These are phyloP conservation scores for Nebria salina DNA, from an alignment of 2,888 invertebrate species.

Conservation along the genomic window DNA sequence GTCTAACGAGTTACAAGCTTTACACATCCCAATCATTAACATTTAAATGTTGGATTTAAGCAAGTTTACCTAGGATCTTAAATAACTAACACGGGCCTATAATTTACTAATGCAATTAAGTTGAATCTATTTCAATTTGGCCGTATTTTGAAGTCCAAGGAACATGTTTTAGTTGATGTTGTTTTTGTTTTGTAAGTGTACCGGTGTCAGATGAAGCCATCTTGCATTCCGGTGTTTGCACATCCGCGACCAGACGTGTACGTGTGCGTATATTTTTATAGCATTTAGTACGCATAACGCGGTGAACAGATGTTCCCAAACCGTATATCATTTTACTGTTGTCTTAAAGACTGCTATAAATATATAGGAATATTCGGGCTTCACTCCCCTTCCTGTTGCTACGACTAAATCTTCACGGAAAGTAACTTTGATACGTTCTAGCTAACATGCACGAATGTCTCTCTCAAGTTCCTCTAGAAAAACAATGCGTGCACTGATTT, in stretches of 20 bases:
- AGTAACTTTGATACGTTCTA: slow-evolving; percentile 50
- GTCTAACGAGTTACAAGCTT: neutral
- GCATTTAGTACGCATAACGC: slow-evolving; percentile 51
- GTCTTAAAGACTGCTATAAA: slow-evolving; percentile 57
- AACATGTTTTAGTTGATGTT: neutral
- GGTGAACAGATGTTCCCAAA: slow-evolving; percentile 54
- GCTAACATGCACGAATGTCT: slow-evolving; percentile 24
- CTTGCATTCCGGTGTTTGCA: slow-evolving; percentile 9
- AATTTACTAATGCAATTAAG: neutral
- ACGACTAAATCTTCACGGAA: slow-evolving; percentile 45
- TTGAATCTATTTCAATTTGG: neutral
- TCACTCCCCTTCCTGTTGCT: slow-evolving; percentile 41
- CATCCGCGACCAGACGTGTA: slow-evolving; percentile 17
- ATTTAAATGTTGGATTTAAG: neutral
- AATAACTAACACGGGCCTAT: neutral
- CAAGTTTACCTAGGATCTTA: neutral
- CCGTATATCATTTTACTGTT: slow-evolving; percentile 55
- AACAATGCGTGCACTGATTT: slow-evolving; percentile 50
- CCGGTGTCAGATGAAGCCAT: slow-evolving; percentile 28
- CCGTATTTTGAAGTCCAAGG: neutral
- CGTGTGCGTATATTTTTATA: slow-evolving; percentile 56
- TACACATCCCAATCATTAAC: neutral
- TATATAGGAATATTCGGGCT: slow-evolving; percentile 49
- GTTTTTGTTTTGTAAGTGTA: neutral
- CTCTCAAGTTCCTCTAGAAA: slow-evolving; percentile 38